Conservation (phyloP, 2,113 vertebrate species). For the Tonatia bakeri region DNA sequence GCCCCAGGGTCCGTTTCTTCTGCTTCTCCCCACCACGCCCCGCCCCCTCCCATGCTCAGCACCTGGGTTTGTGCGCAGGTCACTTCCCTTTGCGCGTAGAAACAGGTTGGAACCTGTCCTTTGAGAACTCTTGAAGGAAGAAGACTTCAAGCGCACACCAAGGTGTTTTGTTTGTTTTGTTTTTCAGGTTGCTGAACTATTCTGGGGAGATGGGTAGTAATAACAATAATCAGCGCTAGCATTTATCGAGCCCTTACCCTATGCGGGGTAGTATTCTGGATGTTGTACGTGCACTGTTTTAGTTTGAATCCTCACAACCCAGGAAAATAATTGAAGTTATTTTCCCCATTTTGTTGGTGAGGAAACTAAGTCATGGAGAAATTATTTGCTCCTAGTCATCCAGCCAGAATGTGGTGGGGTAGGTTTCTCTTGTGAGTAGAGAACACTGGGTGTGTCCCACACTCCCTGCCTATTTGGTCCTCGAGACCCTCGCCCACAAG, state of each 20-base stretch:
- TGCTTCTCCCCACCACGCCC: too few relatives aligned
- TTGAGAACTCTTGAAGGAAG: not conserved
- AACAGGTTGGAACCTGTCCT: not conserved
- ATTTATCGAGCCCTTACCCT: not conserved
- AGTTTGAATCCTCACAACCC: not conserved
- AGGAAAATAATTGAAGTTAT: not conserved
- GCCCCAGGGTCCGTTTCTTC: not conserved
- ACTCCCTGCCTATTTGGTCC: not conserved
- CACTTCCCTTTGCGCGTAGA: not conserved
- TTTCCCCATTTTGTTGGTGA: not conserved
- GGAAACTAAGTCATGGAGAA: not conserved
- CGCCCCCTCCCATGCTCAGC: not conserved
- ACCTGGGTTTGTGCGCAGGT: not conserved
- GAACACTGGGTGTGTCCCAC: not conserved
- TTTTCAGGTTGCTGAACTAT: not conserved
- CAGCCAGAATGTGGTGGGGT: not conserved
- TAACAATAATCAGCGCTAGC: not conserved
- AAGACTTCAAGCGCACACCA: not conserved
- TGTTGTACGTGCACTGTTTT: not conserved
- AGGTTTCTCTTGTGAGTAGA: not conserved
- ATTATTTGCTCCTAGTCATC: not conserved
- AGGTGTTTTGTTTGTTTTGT: too few relatives aligned
- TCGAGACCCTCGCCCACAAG: not conserved
- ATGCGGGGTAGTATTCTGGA: not conserved
- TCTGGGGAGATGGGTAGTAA: not conserved